phyloP scores from a whole-genome alignment of 2,113 vertebrate genomes.

The Pomatostomus ruficeps region DNA sequence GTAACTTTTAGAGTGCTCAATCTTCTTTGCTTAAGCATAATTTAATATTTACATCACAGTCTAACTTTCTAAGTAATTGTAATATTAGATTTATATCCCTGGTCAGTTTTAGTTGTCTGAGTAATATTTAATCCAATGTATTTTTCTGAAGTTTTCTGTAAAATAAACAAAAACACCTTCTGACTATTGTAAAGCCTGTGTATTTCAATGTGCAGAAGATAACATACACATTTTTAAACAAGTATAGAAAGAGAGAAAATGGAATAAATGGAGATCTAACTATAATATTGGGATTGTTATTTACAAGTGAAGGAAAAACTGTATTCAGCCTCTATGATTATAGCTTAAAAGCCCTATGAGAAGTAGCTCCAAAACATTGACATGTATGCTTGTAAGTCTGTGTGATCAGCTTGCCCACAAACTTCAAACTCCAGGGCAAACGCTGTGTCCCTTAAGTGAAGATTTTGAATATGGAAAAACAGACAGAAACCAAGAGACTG shows the following conservation, averaged over 20 bases:
- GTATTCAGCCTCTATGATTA: neutral
- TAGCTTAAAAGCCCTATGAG: neutral
- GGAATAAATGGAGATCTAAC: neutral
- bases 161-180: neutral
- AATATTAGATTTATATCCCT: neutral
- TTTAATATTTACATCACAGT: neutral
- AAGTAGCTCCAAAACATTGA: neutral
- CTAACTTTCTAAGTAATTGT: neutral
- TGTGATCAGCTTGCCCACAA: neutral
- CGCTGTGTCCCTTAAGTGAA: neutral
- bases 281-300: neutral
- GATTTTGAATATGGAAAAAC: neutral
- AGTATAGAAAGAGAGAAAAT: neutral
- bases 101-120: neutral
- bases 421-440: neutral
- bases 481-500: neutral
- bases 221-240: neutral
- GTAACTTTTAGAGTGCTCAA: neutral
- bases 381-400: rapidly evolving
- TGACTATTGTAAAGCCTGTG: neutral
- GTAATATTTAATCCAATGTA: neutral
- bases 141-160: neutral
- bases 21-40: neutral
- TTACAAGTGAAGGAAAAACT: neutral
- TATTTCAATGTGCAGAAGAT: neutral